Evolutionary conservation across 2,797 vertebrate species (phyloP), one percentile per base, ranked within the genome.

Genomic region (Macropus fuliginosus): DNA sequence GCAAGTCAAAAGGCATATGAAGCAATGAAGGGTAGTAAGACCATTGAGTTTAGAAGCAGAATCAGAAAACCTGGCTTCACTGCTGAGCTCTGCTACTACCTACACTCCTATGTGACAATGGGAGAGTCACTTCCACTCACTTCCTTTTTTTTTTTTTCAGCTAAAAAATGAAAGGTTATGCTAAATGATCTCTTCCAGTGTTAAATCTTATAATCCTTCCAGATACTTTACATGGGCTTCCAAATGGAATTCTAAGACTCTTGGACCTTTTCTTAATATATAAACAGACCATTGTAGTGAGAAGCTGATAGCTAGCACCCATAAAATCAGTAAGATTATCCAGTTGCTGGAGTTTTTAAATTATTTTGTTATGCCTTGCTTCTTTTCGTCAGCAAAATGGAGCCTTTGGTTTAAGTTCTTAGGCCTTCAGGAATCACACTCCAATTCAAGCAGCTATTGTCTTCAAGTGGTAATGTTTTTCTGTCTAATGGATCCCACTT

Each of bases 401-500:
- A 87, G 40, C 10, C 21, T 50, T 87, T 50, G 21, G 21, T 87
- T 87, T 87, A 87, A 34, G 40, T 46, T 46, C 40, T 46, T 46
- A 46, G 21, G 4, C 40, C 21, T 87, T 87, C 9, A 46, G 40
- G 40, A 87, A 87, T 46, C 40, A 46, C 27, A 21, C 74, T 87
- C 40, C 40, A 81, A 10, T 81, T 81, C 74, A 81, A 81, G 74
- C 8, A 87, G 18, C 40, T 87, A 27, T 46, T 27, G 40, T n/a
- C 74, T 94, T 62, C 21, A 40, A 95, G 11, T n/a, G 74, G 6
- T 89, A 96, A 95, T 91, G 31, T 56, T 93, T 95, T 56, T 93
- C 95, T 90, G 18, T 54, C 8, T 94, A 50, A 56, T 46, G 4
- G 54, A n/a, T 40, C 40, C 14, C 74, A 29, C 21, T 54, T 93